Percentiles rank a stretch among this genome's conserved stretches.
Conservation (phyloP, 2,888 invertebrate species). For the Conops quadrifasciatus region DNA sequence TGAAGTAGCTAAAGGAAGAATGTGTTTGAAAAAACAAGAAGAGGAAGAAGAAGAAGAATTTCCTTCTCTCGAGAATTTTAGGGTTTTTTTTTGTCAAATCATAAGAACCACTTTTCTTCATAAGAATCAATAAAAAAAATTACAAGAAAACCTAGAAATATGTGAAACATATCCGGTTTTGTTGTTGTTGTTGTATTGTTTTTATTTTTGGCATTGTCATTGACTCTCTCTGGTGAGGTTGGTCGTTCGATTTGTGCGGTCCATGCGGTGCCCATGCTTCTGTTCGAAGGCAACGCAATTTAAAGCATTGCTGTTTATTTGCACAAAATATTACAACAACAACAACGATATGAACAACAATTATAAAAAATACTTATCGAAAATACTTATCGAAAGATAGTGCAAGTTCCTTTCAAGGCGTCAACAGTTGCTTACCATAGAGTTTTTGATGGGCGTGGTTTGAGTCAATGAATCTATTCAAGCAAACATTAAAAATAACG, state of each 20-base stretch:
- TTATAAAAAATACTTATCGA: too few relatives aligned
- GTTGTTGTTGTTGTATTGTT: neutral
- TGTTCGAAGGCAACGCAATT: too few relatives aligned
- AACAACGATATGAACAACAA: conserved; percentile 1
- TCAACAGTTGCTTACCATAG: too few relatives aligned
- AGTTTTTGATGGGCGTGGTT: too few relatives aligned
- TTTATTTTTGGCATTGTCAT: neutral
- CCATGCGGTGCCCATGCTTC: too few relatives aligned
- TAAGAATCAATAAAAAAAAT: conserved; percentile 5
- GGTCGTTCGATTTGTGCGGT: too few relatives aligned
- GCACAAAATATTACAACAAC: conserved; percentile 10
- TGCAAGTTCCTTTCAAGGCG: too few relatives aligned
- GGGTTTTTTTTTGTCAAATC: conserved; percentile 1
- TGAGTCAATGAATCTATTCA: too few relatives aligned
- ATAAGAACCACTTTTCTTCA: conserved; percentile 8
- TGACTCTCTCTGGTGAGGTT: neutral
- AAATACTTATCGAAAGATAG: too few relatives aligned
- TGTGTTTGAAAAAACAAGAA: conserved; percentile 15
- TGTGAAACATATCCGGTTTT: neutral
- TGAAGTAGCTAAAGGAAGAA: neutral
- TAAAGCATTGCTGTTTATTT: neutral
- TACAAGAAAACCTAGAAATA: neutral
- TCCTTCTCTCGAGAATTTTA: neutral
- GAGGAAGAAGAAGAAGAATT: neutral
- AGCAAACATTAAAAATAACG: too few relatives aligned